Conservation (phyloP, 2,888 invertebrate species). For the Volucella inflata region DNA sequence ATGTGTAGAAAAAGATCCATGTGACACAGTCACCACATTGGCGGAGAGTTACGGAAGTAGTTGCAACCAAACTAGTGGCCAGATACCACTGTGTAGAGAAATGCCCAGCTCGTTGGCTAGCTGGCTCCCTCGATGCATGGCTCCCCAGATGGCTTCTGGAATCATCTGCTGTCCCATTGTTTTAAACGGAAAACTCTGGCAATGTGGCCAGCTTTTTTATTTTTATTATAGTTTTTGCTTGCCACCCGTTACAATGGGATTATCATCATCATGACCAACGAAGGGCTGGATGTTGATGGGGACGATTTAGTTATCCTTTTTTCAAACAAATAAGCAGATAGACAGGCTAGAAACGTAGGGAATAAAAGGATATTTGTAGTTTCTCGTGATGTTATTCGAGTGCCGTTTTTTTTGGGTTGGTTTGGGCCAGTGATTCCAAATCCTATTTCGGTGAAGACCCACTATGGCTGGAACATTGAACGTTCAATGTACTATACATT, state of each 20-base stretch:
- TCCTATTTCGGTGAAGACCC: conserved; percentile 43
- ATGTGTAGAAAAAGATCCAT: conserved; percentile 48
- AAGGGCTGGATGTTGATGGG: conserved; percentile 16
- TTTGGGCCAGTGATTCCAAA: conserved; percentile 50
- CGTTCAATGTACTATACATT: conserved; percentile 10
- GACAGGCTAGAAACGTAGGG: conserved; percentile 8
- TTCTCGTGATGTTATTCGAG: conserved; percentile 34
- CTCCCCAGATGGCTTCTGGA: conserved; percentile 17
- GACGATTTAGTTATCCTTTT: conserved; percentile 17
- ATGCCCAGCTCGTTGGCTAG: background rate
- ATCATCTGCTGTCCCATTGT: conserved; percentile 63
- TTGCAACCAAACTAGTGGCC: conserved; percentile 44
- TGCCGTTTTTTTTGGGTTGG: conserved; percentile 11
- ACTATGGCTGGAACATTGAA: conserved; percentile 32
- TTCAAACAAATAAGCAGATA: background rate
- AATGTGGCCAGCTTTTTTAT: conserved; percentile 36
- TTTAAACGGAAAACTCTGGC: conserved; percentile 46
- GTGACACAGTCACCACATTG: conserved; percentile 30
- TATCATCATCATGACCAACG: conserved; percentile 45
- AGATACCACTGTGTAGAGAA: conserved; percentile 1
- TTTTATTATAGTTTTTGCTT: background rate
- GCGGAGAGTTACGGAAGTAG: conserved; percentile 7
- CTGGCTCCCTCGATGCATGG: background rate
- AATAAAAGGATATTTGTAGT: conserved; percentile 59
- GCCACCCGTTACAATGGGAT: conserved; percentile 18